Evolutionary conservation across 2,888 invertebrate species (phyloP).

Genomic region (Spicauda simplicius): DNA sequence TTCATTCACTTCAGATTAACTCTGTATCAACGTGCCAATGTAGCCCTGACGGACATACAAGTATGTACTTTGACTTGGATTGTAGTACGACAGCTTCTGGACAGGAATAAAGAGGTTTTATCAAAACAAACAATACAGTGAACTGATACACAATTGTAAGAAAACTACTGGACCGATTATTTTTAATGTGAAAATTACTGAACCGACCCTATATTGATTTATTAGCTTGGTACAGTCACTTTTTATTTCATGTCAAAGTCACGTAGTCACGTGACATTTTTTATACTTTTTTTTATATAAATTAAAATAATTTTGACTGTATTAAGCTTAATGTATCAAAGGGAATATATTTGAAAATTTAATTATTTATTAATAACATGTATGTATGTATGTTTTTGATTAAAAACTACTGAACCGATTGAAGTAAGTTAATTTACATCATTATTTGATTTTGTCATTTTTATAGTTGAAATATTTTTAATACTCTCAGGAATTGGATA

Average conservation of each 20-base stretch:
- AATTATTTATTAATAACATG: not conserved
- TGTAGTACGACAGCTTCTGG: not conserved
- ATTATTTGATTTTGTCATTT: not conserved
- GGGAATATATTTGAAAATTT: not conserved
- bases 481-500: too few relatives aligned
- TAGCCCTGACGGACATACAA: not conserved
- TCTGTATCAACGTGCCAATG: not conserved
- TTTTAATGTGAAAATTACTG: not conserved
- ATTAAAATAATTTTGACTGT: not conserved
- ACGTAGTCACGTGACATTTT: too few relatives aligned
- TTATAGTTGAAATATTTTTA: not conserved
- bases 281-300: too few relatives aligned
- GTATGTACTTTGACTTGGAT: not conserved
- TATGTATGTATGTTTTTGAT: not conserved
- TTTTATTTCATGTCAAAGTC: not conserved
- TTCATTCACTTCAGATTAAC: not conserved
- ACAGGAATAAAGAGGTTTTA: not conserved
- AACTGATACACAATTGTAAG: not conserved
- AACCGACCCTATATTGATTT: not conserved
- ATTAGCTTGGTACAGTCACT: not conserved
- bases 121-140: not conserved
- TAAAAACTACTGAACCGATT: conserved; percentile 1
- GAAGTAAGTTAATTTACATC: not conserved
- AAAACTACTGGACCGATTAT: not conserved
- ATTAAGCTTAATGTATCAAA: not conserved